phyloP scores from a whole-genome alignment of 2,797 vertebrate species.

The Protosalanx chinensis region DNA sequence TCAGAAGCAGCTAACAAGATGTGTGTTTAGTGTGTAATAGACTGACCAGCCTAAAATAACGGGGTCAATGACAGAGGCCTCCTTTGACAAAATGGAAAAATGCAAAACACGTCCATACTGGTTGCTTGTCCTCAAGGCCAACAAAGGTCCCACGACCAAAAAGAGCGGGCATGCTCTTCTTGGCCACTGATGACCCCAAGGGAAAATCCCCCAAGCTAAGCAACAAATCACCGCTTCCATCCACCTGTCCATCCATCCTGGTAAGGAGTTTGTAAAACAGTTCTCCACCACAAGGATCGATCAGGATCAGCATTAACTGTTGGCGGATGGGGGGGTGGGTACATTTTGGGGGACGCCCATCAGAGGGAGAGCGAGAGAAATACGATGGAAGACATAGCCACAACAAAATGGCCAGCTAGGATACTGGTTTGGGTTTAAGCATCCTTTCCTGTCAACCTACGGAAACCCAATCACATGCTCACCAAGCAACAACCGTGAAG shows the following conservation, averaged over 20 bases:
- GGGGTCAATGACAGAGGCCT: not conserved
- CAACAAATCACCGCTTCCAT: too few species aligned
- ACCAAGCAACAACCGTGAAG: not conserved
- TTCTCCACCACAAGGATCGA: too few species aligned
- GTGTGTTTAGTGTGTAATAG: conserved; percentile 6
- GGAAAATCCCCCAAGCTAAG: too few species aligned
- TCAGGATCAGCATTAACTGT: too few species aligned
- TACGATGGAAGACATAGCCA: not conserved
- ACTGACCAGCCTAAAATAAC: not conserved
- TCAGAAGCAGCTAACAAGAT: not conserved
- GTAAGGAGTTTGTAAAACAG: too few species aligned
- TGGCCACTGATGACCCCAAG: too few species aligned
- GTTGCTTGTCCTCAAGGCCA: not conserved
- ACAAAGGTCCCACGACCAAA: too few species aligned
- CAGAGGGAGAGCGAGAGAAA: conserved; percentile 1
- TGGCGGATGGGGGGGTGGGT: too few species aligned
- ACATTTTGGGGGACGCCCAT: too few species aligned
- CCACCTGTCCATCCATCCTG: too few species aligned
- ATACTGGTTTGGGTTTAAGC: not conserved
- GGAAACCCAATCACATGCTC: not conserved
- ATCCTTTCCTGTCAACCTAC: not conserved
- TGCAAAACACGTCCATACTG: not conserved
- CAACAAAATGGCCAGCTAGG: not conserved
- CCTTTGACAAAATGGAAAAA: not conserved
- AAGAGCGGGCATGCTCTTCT: too few species aligned